A percentile compares a stretch with the other conserved stretches of the same genome.
These are phyloP conservation scores for Orestias chungarensis DNA, from an alignment of 2,797 vertebrate genomes.

Conservation along the genomic window DNA sequence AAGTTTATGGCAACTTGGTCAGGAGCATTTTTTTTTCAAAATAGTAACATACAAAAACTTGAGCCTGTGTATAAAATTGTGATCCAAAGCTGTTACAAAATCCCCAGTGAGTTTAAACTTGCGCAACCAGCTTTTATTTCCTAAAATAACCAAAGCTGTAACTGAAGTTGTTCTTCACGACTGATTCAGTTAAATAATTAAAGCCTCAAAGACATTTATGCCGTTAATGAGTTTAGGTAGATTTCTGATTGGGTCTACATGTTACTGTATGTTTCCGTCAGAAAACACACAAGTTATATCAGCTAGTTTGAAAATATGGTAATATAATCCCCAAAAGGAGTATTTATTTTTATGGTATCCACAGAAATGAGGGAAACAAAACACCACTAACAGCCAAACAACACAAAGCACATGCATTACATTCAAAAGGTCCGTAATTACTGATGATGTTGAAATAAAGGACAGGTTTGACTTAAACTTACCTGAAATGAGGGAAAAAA, in stretches of 20 bases:
- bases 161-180: background rate
- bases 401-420: background rate
- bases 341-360: background rate
- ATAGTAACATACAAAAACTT: background rate
- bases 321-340: background rate
- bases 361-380: background rate
- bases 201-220: background rate
- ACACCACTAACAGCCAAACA: background rate
- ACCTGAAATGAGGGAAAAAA: conserved; percentile 62
- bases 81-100: background rate
- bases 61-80: background rate
- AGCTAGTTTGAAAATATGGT: background rate
- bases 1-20: background rate
- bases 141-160: background rate
- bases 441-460: background rate
- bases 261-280: too few relatives aligned
- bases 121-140: background rate
- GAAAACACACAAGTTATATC: background rate
- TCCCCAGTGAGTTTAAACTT: background rate
- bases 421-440: background rate
- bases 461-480: conserved; percentile 35
- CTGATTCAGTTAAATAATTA: background rate
- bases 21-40: background rate
- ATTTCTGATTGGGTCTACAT: background rate
- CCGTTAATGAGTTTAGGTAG: background rate